phyloP scores from a whole-genome alignment of 1,140 invertebrate species.

The Bombus balteatus region DNA sequence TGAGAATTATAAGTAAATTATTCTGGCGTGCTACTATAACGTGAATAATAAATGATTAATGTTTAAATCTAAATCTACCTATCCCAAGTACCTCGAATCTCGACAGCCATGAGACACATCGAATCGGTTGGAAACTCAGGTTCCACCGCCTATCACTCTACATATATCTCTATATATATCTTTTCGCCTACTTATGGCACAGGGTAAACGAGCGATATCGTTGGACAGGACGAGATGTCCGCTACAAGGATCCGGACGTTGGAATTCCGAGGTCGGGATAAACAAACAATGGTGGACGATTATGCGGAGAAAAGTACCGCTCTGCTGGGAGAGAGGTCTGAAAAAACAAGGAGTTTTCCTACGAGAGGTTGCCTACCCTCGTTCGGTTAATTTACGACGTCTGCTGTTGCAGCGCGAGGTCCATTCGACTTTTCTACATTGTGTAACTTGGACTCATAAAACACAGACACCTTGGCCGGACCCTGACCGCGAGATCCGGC shows the following conservation, averaged over 20 bases:
- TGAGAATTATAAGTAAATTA: too few species aligned
- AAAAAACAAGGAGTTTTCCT: slow-evolving; percentile 11
- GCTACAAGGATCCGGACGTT: neutral
- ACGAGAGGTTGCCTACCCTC: neutral
- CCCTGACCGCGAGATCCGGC: slow-evolving; percentile 20
- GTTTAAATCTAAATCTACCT: too few species aligned
- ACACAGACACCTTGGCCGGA: slow-evolving; percentile 14
- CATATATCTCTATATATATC: too few species aligned
- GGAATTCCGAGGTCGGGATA: neutral
- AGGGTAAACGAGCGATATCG: neutral
- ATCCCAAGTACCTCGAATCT: too few species aligned
- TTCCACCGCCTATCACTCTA: too few species aligned
- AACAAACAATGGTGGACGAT: slow-evolving; percentile 30
- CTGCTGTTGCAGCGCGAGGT: neutral
- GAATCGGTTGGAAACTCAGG: too few species aligned
- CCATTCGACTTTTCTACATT: slow-evolving; percentile 17
- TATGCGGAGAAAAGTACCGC: neutral
- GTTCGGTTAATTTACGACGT: slow-evolving; percentile 45
- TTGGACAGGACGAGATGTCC: neutral
- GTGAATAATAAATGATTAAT: too few species aligned
- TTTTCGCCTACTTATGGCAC: too few species aligned
- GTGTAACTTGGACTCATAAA: slow-evolving; percentile 40
- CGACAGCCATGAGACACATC: too few species aligned
- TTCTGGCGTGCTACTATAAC: too few species aligned
- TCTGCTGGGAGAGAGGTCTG: slow-evolving; percentile 12